Percentiles rank a stretch among this genome's conserved stretches.
Evolutionary conservation across 2,888 invertebrate genomes (phyloP).

Genomic region (Thumatha senex): DNA sequence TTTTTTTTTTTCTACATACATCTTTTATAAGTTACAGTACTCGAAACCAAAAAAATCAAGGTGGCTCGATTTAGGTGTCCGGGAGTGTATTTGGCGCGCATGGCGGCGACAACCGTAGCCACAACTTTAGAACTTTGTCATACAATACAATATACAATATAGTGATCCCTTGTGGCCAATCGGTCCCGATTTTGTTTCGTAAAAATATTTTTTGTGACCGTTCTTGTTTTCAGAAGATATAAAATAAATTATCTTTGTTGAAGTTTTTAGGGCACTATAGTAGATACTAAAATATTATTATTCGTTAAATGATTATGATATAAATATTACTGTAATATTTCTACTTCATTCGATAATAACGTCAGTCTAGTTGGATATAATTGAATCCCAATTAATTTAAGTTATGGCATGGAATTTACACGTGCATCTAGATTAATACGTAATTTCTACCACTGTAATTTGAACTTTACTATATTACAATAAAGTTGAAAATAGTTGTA

Average conservation of each 20-base stretch:
- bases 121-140: conserved; percentile 37
- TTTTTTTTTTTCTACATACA: too few relatives aligned
- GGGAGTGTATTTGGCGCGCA: conserved; percentile 36
- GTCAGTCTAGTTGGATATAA: too few relatives aligned
- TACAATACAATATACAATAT: conserved; percentile 9
- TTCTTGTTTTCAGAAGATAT: conserved; percentile 25
- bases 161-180: conserved; percentile 42
- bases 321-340: too few relatives aligned
- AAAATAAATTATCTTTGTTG: conserved; percentile 12
- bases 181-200: conserved; percentile 21
- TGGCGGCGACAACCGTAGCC: conserved; percentile 28
- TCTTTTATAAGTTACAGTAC: too few relatives aligned
- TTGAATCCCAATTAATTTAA: too few relatives aligned
- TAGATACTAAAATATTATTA: background rate
- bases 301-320: too few relatives aligned
- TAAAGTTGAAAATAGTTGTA: conserved; percentile 12
- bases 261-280: background rate
- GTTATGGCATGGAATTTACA: background rate
- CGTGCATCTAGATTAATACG: conserved; percentile 1
- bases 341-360: too few relatives aligned
- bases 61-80: too few relatives aligned
- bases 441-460: conserved; percentile 11
- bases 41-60: too few relatives aligned
- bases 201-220: conserved; percentile 30
- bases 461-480: background rate